Evolutionary conservation across 2,797 vertebrate species (phyloP).

Genomic region (Siniperca obscura): DNA sequence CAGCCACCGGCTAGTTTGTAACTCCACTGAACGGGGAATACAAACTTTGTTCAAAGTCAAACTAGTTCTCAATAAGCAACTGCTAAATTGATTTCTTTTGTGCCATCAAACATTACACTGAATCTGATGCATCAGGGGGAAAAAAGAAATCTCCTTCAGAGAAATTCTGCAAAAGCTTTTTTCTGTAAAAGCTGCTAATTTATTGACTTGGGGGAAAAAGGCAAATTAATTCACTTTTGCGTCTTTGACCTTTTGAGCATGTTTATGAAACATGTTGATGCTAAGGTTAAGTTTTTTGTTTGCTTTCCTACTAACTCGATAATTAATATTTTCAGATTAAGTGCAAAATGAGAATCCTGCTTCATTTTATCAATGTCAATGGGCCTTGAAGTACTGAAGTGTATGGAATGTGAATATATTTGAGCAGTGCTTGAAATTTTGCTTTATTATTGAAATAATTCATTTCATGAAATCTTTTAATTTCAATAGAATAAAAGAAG

Average conservation of each 20-base stretch:
- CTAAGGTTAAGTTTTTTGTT: neutral
- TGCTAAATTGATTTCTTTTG: conserved; percentile 29
- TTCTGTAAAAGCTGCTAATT: neutral
- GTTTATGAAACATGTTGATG: neutral
- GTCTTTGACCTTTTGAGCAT: conserved; percentile 3
- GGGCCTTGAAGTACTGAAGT: neutral
- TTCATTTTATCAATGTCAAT: neutral
- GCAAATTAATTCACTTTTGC: neutral
- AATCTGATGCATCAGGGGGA: neutral
- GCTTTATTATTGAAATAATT: neutral
- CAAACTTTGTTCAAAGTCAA: conserved; percentile 78
- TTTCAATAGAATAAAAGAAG: neutral
- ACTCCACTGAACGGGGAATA: conserved; percentile 51
- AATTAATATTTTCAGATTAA: neutral
- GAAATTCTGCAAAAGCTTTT: neutral
- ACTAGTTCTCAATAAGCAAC: conserved; percentile 38
- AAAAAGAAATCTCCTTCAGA: neutral
- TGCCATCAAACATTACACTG: conserved; percentile 4
- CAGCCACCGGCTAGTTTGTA: conserved; percentile 63
- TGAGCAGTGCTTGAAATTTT: neutral
- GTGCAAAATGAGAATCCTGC: neutral
- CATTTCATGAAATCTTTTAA: neutral
- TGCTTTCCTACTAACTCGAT: neutral
- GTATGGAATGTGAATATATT: conserved; percentile 3
- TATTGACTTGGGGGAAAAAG: neutral